Conservation (phyloP, 2,113 vertebrate genomes). For the Rhadina sibilatrix region DNA sequence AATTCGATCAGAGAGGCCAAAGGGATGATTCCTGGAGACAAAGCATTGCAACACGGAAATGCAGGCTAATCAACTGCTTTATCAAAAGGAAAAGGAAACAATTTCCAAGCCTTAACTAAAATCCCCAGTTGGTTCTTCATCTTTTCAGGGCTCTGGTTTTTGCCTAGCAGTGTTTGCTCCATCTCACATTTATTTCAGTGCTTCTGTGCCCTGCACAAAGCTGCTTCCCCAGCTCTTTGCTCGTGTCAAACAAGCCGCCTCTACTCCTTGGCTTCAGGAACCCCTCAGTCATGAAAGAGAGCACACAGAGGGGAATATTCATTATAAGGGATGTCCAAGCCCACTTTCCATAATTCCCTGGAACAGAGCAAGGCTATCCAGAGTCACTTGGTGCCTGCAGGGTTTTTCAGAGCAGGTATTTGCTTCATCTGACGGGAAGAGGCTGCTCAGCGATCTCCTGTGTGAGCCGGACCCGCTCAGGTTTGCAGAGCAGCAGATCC, state of each 20-base stretch:
- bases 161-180: background rate
- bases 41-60: slow-evolving; percentile 58
- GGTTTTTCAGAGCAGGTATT: background rate
- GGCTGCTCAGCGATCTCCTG: background rate
- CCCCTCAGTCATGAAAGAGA: background rate
- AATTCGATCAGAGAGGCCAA: slow-evolving; percentile 64
- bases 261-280: background rate
- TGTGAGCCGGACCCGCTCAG: background rate
- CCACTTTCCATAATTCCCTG: background rate
- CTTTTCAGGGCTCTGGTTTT: slow-evolving; percentile 18
- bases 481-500: background rate
- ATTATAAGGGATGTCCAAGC: background rate
- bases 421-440: background rate
- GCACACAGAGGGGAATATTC: background rate
- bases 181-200: background rate
- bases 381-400: background rate
- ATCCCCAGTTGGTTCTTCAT: slow-evolving; percentile 10
- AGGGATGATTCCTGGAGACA: slow-evolving; percentile 58
- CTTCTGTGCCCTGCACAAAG: background rate
- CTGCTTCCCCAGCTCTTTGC: background rate
- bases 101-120: slow-evolving; percentile 48
- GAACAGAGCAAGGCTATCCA: background rate
- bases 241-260: background rate
- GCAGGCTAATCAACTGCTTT: slow-evolving; percentile 54
- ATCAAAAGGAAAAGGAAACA: slow-evolving; percentile 47